Evolutionary conservation across 2,113 vertebrate genomes (phyloP).

Genomic region (Apeltes quadracus): DNA sequence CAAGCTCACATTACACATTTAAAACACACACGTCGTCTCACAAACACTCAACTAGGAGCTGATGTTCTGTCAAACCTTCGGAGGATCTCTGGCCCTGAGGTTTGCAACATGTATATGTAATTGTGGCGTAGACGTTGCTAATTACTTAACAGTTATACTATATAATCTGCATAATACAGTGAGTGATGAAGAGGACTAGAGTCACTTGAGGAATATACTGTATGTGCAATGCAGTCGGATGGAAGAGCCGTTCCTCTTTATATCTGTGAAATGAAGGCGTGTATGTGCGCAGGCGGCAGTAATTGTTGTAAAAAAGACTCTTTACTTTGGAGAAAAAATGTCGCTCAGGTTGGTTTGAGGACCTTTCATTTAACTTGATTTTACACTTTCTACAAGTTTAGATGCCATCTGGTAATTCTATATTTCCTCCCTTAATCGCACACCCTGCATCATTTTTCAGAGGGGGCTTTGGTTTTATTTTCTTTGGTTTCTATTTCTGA

Average conservation of each 20-base stretch:
- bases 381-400: slow-evolving; percentile 1
- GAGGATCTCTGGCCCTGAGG: slow-evolving; percentile 15
- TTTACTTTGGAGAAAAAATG: not conserved
- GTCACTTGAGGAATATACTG: slow-evolving; percentile 9
- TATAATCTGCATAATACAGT: slow-evolving; percentile 16
- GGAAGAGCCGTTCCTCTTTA: slow-evolving; percentile 7
- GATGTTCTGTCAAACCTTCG: slow-evolving; percentile 16
- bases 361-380: not conserved
- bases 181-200: slow-evolving; percentile 25
- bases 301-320: not conserved
- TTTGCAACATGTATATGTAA: slow-evolving; percentile 32
- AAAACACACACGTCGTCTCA: slow-evolving; percentile 10
- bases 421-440: slow-evolving; percentile 22
- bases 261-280: not conserved
- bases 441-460: slow-evolving; percentile 50
- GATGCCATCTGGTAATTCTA: slow-evolving; percentile 7
- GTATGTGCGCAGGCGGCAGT: slow-evolving; percentile 1
- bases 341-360: not conserved
- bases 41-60: slow-evolving; percentile 5
- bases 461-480: slow-evolving; percentile 33
- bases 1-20: slow-evolving; percentile 32
- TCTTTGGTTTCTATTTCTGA: slow-evolving; percentile 31
- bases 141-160: slow-evolving; percentile 34
- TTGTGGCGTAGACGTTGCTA: slow-evolving; percentile 25
- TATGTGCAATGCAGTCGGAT: slow-evolving; percentile 21